Percentiles rank a stretch among this genome's conserved stretches.
Conservation (phyloP, 1,140 invertebrate species). For the Drosophila lowei region DNA sequence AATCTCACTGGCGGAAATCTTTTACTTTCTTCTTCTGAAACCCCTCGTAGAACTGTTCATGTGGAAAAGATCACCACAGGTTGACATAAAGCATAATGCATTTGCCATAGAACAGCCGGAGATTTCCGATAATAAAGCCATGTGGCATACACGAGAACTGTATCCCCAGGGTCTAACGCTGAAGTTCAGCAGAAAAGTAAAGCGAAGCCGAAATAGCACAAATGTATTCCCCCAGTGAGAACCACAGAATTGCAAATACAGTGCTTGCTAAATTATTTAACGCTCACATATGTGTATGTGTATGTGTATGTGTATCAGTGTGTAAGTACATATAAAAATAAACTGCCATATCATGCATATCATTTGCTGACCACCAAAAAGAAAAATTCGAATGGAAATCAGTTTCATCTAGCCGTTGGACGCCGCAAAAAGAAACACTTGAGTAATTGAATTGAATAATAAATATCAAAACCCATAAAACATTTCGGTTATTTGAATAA, state of each 20-base stretch:
- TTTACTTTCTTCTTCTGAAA: constrained; percentile 88
- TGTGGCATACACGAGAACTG: constrained; percentile 58
- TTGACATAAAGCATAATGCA: constrained; percentile 6
- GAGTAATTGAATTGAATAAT: not conserved
- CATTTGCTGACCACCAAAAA: constrained; percentile 19
- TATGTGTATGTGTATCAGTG: not conserved
- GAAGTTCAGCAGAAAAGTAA: not conserved
- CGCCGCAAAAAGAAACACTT: no score
- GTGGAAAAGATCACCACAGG: constrained; percentile 37
- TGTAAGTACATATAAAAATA: constrained; percentile 2
- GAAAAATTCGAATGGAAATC: not conserved
- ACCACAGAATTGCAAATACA: not conserved
- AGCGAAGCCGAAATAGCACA: not conserved
- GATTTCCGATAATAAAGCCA: not conserved
- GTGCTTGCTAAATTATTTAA: constrained; percentile 15
- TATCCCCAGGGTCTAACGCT: constrained; percentile 53
- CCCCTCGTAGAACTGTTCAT: constrained; percentile 60
- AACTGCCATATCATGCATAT: constrained; percentile 24
- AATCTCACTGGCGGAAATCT: constrained; percentile 89
- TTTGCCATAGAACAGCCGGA: constrained; percentile 2
- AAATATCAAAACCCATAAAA: no score
- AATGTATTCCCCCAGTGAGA: constrained; percentile 14
- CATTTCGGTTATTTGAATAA: no score
- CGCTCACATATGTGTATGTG: not conserved
- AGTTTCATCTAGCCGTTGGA: no score